Conservation (phyloP, 2,113 vertebrate species). For the Sula dactylatra region DNA sequence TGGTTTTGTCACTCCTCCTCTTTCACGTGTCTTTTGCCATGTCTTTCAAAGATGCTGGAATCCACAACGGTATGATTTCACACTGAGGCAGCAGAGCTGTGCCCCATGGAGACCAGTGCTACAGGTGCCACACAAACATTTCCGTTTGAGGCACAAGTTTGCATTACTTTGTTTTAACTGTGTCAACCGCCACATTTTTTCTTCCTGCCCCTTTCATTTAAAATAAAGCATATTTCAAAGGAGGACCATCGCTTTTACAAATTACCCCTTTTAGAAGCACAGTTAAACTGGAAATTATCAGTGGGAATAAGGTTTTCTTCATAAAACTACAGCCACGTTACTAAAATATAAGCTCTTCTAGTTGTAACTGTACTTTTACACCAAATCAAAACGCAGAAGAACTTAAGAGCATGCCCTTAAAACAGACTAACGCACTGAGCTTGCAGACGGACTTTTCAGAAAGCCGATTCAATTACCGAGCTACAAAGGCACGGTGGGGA, state of each 20-base stretch:
- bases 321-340: background rate
- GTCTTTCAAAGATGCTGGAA: background rate
- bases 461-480: background rate
- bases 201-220: background rate
- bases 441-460: background rate
- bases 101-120: background rate
- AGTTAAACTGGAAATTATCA: background rate
- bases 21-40: accelerated
- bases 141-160: accelerated
- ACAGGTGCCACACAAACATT: background rate
- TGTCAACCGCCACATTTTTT: background rate
- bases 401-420: accelerated
- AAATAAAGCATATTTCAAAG: background rate
- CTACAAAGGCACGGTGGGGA: background rate
- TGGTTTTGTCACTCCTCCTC: background rate
- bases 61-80: accelerated
- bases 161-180: background rate
- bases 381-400: background rate
- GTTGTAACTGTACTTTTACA: no score
- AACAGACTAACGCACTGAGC: accelerated
- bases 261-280: background rate
- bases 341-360: background rate
- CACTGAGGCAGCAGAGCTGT: background rate
- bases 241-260: background rate
- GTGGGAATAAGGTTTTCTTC: background rate